phyloP scores from a whole-genome alignment of 2,888 invertebrate species.

The Hypercompe scribonia region DNA sequence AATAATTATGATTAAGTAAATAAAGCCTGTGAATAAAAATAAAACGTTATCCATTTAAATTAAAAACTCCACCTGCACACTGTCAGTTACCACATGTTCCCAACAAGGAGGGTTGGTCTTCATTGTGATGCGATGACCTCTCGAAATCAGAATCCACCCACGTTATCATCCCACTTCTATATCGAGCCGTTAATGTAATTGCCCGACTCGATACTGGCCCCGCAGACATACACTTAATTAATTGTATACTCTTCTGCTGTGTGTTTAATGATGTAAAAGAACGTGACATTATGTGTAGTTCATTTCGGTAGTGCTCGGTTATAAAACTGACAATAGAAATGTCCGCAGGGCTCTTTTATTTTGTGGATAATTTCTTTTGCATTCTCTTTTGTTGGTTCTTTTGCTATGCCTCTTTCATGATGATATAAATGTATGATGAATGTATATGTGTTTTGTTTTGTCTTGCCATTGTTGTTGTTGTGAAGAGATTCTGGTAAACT shows the following conservation, averaged over 20 bases:
- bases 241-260: slow-evolving; percentile 40
- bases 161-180: slow-evolving; percentile 73
- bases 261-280: slow-evolving; percentile 44
- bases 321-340: slow-evolving; percentile 1
- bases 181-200: slow-evolving; percentile 75
- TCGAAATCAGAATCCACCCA: slow-evolving; percentile 67
- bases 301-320: slow-evolving; percentile 20
- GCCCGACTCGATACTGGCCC: slow-evolving; percentile 42
- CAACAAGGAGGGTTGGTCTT: slow-evolving; percentile 44
- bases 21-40: not conserved
- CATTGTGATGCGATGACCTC: slow-evolving; percentile 82
- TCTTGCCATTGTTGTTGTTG: too few relatives aligned
- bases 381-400: not conserved
- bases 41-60: not conserved
- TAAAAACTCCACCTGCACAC: not conserved
- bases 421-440: too few relatives aligned
- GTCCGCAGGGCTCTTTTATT: not conserved
- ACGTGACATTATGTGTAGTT: slow-evolving; percentile 17
- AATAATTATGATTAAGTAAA: not conserved
- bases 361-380: not conserved
- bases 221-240: slow-evolving; percentile 43
- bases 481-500: too few relatives aligned
- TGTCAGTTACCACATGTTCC: slow-evolving; percentile 37
- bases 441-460: too few relatives aligned
- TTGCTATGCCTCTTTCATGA: too few relatives aligned